Evolutionary conservation across 2,797 vertebrate genomes (phyloP).

Genomic region (Thunnus albacares): DNA sequence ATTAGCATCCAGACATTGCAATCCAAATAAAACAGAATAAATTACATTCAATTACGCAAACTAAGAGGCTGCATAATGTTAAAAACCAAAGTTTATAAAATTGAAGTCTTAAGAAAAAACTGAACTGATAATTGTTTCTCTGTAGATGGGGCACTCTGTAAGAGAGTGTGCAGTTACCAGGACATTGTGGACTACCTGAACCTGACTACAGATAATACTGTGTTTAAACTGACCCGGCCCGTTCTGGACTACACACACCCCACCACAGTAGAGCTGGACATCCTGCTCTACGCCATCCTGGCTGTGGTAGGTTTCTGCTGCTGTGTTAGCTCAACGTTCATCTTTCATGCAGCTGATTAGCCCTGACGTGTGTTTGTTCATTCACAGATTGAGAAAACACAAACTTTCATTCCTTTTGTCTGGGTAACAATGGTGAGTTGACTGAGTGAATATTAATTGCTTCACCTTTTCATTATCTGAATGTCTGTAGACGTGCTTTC

Average conservation of each 20-base stretch:
- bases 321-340: neutral
- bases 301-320: slow-evolving; percentile 68
- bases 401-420: slow-evolving; percentile 78
- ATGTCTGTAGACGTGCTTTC: neutral
- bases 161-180: slow-evolving; percentile 77
- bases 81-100: neutral
- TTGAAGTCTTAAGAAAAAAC: neutral
- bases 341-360: neutral
- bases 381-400: slow-evolving; percentile 81
- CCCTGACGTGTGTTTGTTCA: neutral
- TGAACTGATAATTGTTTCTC: neutral
- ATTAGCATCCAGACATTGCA: neutral
- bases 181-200: slow-evolving; percentile 82
- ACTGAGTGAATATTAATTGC: neutral
- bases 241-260: slow-evolving; percentile 74
- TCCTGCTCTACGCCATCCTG: slow-evolving; percentile 77
- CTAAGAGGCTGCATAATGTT: no score
- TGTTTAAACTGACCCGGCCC: slow-evolving; percentile 74
- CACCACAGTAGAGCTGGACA: slow-evolving; percentile 69
- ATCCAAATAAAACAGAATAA: neutral
- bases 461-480: neutral
- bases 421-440: slow-evolving; percentile 72
- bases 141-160: slow-evolving; percentile 36
- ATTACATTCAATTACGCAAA: neutral
- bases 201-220: slow-evolving; percentile 62